These are phyloP conservation scores for Napeogenes sylphis DNA, from an alignment of 2,888 invertebrate genomes.

Conservation along the genomic window DNA sequence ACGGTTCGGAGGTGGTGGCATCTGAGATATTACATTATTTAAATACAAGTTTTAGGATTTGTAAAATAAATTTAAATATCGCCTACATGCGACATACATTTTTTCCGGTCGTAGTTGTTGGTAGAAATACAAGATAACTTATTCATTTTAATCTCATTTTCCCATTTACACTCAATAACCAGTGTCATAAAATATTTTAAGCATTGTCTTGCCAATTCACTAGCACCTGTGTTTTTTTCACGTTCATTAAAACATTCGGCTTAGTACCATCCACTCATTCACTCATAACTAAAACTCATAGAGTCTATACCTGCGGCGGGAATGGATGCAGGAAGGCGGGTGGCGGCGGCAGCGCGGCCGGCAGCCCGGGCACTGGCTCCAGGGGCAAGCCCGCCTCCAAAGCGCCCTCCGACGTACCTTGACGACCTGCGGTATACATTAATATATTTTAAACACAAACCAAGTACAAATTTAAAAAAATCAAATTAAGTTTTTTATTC, in stretches of 20 bases:
- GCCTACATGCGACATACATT: background rate
- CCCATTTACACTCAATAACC: too few species aligned
- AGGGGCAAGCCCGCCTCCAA: constrained; percentile 52
- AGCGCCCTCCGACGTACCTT: constrained; percentile 58
- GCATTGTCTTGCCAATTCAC: too few species aligned
- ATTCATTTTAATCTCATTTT: too few species aligned
- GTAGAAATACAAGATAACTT: too few species aligned
- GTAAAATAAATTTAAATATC: too few species aligned
- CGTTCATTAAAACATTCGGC: too few species aligned
- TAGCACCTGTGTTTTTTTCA: too few species aligned
- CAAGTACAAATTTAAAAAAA: background rate
- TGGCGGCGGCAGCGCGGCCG: constrained; percentile 78
- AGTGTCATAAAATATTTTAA: too few species aligned
- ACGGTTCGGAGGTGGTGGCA: constrained; percentile 70
- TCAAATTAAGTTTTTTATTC: background rate
- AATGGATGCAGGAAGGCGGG: constrained; percentile 73
- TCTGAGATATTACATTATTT: constrained; percentile 38
- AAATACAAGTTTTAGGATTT: too few species aligned
- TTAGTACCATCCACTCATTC: too few species aligned
- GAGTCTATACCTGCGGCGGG: constrained; percentile 60
- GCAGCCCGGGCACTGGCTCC: constrained; percentile 79
- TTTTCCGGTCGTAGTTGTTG: too few species aligned
- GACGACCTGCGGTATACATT: constrained; percentile 53
- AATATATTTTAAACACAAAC: background rate
- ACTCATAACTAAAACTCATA: too few species aligned